phyloP scores from a whole-genome alignment of 2,797 vertebrate species.

The Acomys russatus region DNA sequence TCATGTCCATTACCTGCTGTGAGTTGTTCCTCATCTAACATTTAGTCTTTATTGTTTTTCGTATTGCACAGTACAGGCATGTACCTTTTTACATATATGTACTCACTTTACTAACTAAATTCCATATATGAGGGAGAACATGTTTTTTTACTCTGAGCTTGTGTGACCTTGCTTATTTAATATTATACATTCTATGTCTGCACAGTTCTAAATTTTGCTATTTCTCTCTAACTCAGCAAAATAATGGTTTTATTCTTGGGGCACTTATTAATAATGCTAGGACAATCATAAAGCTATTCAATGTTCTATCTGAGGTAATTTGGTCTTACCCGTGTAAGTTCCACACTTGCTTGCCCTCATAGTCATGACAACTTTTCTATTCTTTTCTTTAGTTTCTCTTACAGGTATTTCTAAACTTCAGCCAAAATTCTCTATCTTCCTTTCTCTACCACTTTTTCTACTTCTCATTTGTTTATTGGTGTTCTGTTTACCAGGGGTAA shows the following conservation, averaged over 20 bases:
- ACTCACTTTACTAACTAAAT: not conserved
- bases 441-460: not conserved
- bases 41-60: not conserved
- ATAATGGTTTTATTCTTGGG: not conserved
- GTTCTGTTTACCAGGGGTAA: not conserved
- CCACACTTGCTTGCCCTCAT: not conserved
- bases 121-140: not conserved
- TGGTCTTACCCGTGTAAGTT: not conserved
- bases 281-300: not conserved
- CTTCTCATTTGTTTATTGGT: not conserved
- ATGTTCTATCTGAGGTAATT: not conserved
- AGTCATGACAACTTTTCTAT: not conserved
- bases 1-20: not conserved
- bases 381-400: not conserved
- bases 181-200: not conserved
- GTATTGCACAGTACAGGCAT: not conserved
- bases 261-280: not conserved
- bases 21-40: no score
- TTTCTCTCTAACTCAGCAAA: slow-evolving; percentile 58
- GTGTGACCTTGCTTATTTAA: not conserved
- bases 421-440: not conserved
- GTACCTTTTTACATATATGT: not conserved
- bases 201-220: not conserved
- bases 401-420: slow-evolving; percentile 30
- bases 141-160: not conserved